Evolutionary conservation across 1,140 invertebrate genomes (phyloP).

Genomic region (Sitobion miscanthi): DNA sequence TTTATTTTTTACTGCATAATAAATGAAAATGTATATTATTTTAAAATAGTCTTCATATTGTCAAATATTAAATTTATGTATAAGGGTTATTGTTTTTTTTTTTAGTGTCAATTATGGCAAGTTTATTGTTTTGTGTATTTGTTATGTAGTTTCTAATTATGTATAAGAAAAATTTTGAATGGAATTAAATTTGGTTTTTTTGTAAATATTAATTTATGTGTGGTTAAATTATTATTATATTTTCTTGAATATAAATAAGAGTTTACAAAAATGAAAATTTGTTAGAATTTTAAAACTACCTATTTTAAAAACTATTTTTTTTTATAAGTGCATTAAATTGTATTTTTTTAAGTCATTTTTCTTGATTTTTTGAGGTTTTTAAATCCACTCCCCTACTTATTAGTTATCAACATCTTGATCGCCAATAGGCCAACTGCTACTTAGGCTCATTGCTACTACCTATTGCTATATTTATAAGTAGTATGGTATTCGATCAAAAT

Average conservation of each 20-base stretch:
- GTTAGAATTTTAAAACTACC: not conserved
- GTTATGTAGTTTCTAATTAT: slow-evolving; percentile 47
- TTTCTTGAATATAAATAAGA: not conserved
- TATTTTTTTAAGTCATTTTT: too few species aligned
- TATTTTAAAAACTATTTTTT: too few species aligned
- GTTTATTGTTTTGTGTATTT: slow-evolving; percentile 34
- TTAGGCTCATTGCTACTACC: too few species aligned
- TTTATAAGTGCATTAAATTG: too few species aligned
- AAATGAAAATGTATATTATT: not conserved
- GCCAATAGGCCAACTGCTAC: too few species aligned
- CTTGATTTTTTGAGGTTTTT: too few species aligned
- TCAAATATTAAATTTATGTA: not conserved
- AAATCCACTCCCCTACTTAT: too few species aligned
- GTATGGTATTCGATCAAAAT: too few species aligned
- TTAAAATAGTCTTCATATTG: slow-evolving; percentile 6
- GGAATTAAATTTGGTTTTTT: slow-evolving; percentile 37
- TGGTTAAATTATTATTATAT: not conserved
- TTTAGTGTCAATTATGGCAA: not conserved
- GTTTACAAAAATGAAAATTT: not conserved
- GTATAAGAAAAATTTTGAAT: not conserved
- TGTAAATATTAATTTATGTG: slow-evolving; percentile 21
- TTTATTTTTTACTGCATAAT: not conserved
- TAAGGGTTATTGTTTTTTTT: slow-evolving; percentile 38
- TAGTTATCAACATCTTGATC: too few species aligned
- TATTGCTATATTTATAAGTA: too few species aligned